Conservation (phyloP, 2,113 vertebrate species). For the Pungitius pungitius region DNA sequence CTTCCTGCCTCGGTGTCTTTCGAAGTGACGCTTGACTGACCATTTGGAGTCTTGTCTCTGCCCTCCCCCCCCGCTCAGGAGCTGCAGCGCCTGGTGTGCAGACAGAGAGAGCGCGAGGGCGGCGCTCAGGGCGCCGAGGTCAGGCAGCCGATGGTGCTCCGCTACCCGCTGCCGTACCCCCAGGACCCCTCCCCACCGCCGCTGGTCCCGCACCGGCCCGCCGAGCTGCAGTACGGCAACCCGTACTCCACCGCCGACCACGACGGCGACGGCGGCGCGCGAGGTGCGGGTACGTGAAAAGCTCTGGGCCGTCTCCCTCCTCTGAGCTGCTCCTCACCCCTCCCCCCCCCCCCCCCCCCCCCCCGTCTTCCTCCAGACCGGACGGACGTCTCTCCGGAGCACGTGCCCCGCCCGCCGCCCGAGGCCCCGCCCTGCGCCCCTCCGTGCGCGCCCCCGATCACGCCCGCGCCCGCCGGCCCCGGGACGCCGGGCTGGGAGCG, state of each 20-base stretch:
- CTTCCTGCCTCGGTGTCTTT: neutral
- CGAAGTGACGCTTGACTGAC: neutral
- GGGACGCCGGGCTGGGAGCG: conserved; percentile 80
- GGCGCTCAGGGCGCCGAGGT: conserved; percentile 65
- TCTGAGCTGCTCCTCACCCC: too few species aligned
- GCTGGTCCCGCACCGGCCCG: conserved; percentile 83
- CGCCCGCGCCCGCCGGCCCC: conserved; percentile 25
- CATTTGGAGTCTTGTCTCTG: neutral
- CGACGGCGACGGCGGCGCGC: conserved; percentile 79
- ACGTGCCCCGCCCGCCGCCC: conserved; percentile 85
- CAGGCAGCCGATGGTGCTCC: conserved; percentile 78
- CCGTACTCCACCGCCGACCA: conserved; percentile 88
- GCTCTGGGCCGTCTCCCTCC: neutral
- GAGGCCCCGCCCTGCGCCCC: conserved; percentile 77
- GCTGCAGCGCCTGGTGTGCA: conserved; percentile 79
- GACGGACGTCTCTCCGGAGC: conserved; percentile 88
- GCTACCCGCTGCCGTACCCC: conserved; percentile 82
- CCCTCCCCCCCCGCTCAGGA: conserved; percentile 79
- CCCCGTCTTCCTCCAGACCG: conserved; percentile 77
- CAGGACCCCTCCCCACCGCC: conserved; percentile 85
- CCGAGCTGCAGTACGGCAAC: conserved; percentile 92
- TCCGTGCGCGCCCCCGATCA: conserved; percentile 71
- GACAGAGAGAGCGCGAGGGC: conserved; percentile 77
- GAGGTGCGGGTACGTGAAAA: conserved; percentile 72
- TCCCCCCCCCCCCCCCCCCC: neutral